Evolutionary conservation across 2,797 vertebrate genomes (phyloP).

Genomic region (Liasis olivaceus): DNA sequence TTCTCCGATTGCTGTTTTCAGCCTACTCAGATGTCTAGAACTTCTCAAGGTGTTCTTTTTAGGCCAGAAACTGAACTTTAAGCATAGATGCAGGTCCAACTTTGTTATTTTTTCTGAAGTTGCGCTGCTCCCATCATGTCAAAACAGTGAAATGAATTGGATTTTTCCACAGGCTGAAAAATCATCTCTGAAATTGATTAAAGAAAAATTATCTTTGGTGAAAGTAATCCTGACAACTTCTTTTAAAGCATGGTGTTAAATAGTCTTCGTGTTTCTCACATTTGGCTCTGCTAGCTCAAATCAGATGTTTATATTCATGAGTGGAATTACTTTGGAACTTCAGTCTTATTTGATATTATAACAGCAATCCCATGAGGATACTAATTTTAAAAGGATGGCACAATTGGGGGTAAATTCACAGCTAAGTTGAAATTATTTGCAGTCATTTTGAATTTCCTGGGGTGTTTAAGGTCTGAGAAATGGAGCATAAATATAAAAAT

Average conservation of each 20-base stretch:
- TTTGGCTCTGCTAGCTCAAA: background rate
- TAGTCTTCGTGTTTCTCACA: background rate
- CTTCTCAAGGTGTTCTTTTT: constrained; percentile 55
- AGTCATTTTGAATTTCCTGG: background rate
- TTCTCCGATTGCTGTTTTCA: constrained; percentile 57
- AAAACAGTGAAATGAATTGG: constrained; percentile 48
- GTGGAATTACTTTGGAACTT: background rate
- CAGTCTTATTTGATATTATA: background rate
- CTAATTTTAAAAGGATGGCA: background rate
- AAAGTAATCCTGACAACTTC: constrained; percentile 33
- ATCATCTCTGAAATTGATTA: constrained; percentile 37
- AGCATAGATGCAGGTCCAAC: constrained; percentile 48
- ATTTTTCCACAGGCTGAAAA: constrained; percentile 2
- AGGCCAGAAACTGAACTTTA: constrained; percentile 63
- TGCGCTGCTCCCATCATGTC: constrained; percentile 45
- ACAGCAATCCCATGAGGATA: background rate
- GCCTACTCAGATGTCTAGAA: constrained; percentile 60
- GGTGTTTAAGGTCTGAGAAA: background rate
- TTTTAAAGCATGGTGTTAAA: constrained; percentile 31
- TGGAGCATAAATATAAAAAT: background rate
- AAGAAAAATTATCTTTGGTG: constrained; percentile 36
- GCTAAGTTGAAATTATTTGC: background rate
- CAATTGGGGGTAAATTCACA: background rate
- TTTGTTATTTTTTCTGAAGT: constrained; percentile 52
- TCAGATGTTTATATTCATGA: background rate